phyloP scores from a whole-genome alignment of 2,113 vertebrate species.

The Beaufortia kweichowensis region DNA sequence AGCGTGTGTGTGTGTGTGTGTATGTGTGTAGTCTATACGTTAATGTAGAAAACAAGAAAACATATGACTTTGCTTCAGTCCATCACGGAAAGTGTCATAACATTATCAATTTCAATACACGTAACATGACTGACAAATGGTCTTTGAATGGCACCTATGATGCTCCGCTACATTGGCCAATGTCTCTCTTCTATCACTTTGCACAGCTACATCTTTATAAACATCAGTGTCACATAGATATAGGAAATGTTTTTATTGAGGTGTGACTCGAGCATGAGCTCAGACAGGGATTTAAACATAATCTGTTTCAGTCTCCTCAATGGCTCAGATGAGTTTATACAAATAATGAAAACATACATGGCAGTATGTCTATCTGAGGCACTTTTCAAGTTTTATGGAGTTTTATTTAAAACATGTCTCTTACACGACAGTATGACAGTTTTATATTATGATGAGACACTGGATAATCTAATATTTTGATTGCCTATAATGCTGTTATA shows the following conservation, averaged over 20 bases:
- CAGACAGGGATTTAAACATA: slow-evolving; percentile 4
- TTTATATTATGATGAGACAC: not conserved
- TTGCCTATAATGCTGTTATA: not conserved
- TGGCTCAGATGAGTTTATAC: not conserved
- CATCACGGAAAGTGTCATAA: not conserved
- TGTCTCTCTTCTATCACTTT: not conserved
- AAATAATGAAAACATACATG: not conserved
- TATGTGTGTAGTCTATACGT: not conserved
- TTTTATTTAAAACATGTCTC: not conserved
- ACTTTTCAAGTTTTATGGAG: not conserved
- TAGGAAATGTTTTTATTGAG: slow-evolving; percentile 19
- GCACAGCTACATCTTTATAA: slow-evolving; percentile 8
- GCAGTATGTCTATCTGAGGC: not conserved
- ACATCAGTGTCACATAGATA: slow-evolving; percentile 7
- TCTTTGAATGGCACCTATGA: not conserved
- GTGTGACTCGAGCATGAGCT: not conserved
- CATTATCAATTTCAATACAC: not conserved
- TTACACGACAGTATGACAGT: slow-evolving; percentile 10
- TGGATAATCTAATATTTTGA: not conserved
- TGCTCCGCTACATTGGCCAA: not conserved
- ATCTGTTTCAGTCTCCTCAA: not conserved
- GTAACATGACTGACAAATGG: not conserved
- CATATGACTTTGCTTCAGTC: not conserved
- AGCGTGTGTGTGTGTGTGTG: slow-evolving; percentile 21
- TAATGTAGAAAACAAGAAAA: not conserved